Percentiles rank a stretch among this genome's conserved stretches.
phyloP scores from a whole-genome alignment of 2,888 invertebrate genomes.

The Ennomos fuscantarius region DNA sequence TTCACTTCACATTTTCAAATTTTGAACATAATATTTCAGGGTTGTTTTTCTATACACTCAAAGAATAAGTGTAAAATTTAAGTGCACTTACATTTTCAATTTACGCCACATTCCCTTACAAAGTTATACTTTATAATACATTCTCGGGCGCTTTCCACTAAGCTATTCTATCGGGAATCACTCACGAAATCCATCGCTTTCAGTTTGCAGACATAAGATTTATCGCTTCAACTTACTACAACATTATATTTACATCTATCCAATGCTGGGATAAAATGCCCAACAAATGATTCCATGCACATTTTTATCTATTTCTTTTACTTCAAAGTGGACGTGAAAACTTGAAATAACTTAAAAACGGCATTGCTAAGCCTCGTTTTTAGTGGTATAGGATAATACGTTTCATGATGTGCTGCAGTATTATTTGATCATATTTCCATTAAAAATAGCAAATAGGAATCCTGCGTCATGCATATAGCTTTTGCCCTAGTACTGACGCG shows the following conservation, averaged over 20 bases:
- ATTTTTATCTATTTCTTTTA: no score
- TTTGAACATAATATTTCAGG: no score
- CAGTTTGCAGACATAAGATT: conserved; percentile 9
- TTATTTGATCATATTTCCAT: no score
- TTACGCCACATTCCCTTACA: neutral
- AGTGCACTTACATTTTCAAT: neutral
- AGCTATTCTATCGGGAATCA: conserved; percentile 19
- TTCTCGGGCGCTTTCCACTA: conserved; percentile 1
- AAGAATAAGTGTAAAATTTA: neutral
- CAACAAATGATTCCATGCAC: no score
- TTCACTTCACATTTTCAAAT: no score
- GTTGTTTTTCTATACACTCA: no score
- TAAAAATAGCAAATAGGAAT: no score
- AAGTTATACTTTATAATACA: neutral
- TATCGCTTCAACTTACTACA: conserved; percentile 1
- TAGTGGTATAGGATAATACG: neutral
- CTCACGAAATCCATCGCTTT: conserved; percentile 23
- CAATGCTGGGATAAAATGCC: no score
- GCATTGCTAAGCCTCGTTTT: no score
- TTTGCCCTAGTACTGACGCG: conserved; percentile 54
- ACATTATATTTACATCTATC: neutral
- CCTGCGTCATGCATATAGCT: conserved; percentile 5
- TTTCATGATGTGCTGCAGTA: no score
- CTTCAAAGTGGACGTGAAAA: no score
- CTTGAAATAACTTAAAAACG: no score